Evolutionary conservation across 2,797 vertebrate genomes (phyloP), one percentile per base, ranked within the genome.

Genomic region (Urocyon cinereoargenteus): DNA sequence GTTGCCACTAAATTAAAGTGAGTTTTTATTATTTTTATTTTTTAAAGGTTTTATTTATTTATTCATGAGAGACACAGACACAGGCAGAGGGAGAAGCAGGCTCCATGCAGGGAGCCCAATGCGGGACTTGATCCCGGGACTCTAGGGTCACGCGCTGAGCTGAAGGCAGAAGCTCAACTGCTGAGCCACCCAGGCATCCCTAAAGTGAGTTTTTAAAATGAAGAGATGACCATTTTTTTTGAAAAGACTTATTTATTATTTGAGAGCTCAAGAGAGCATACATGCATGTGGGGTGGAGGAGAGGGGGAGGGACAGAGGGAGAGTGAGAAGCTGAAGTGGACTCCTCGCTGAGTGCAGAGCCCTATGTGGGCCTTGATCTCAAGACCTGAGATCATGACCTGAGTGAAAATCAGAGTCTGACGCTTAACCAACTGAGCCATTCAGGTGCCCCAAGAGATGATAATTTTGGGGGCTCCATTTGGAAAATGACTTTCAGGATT

Each of bases 161-260:
- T 45, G 40, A 45, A 45, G 40, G 40, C 40, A 45, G 40, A 45
- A 45, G 40, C 40, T 45, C 40, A 45, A 45, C 40, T 45, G 40
- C 40, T 45, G 40, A 45, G 40, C 40, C 40, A 45, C 40, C 40
- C 40, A 45, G 40, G 40, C 40, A 45, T 45, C 40, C 40, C 40
- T 84, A 90, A 96, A 78, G 34, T 88, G 61, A 83, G 1, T 59
- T 92, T 96, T 95, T 57, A 66, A 96, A 96, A 95, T 86, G 81
- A 66, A 77, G 36, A 95, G 36, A 49, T 0, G 19, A 77, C 18
- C 72, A 10, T 59, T 36, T 28, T 68, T 77, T 88, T 9, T 4
- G 9, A 19, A 64, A 66, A 19, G 66, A 68, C 34, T 31, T 34
- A 34, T 68, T 34, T 68, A 34, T 68, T 68, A 34, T 34, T 68